Percentiles rank a stretch among this genome's conserved stretches.
phyloP scores from a whole-genome alignment of 2,888 invertebrate genomes.

The Ophonus ardosiacus region DNA sequence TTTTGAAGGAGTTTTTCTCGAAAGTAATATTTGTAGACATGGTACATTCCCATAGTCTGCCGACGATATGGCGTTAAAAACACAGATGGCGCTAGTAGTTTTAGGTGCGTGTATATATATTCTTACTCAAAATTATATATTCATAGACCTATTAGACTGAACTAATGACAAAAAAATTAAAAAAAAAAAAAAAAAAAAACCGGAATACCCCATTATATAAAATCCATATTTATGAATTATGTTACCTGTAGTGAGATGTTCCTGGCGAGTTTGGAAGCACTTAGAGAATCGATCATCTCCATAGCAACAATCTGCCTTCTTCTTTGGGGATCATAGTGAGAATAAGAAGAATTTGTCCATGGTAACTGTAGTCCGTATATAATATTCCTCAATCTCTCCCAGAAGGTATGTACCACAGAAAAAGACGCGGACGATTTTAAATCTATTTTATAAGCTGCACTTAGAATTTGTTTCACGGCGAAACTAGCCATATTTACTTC shows the following conservation, averaged over 20 bases:
- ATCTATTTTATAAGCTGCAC: constrained; percentile 88
- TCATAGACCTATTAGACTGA: no score
- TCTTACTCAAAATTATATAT: no score
- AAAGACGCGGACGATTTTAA: constrained; percentile 81
- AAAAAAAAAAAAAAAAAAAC: no score
- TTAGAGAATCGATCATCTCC: constrained; percentile 84
- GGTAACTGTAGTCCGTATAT: constrained; percentile 80
- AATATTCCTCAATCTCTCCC: constrained; percentile 83
- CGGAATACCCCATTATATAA: no score
- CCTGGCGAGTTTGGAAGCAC: constrained; percentile 83
- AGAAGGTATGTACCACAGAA: constrained; percentile 80
- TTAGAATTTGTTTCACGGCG: constrained; percentile 86
- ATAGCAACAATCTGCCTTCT: constrained; percentile 84
- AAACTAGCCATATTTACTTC: constrained; percentile 81
- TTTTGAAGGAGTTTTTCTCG: no score
- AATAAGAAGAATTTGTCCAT: constrained; percentile 77
- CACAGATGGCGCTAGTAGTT: no score
- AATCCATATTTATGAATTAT: background rate
- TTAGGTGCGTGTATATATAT: no score
- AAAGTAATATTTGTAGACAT: no score
- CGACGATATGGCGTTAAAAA: no score
- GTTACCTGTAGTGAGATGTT: constrained; percentile 81
- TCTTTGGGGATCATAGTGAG: constrained; percentile 80
- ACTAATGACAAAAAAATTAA: no score
- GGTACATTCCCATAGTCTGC: no score